phyloP scores from a whole-genome alignment of 2,113 vertebrate genomes.

The Trogon melanurus region DNA sequence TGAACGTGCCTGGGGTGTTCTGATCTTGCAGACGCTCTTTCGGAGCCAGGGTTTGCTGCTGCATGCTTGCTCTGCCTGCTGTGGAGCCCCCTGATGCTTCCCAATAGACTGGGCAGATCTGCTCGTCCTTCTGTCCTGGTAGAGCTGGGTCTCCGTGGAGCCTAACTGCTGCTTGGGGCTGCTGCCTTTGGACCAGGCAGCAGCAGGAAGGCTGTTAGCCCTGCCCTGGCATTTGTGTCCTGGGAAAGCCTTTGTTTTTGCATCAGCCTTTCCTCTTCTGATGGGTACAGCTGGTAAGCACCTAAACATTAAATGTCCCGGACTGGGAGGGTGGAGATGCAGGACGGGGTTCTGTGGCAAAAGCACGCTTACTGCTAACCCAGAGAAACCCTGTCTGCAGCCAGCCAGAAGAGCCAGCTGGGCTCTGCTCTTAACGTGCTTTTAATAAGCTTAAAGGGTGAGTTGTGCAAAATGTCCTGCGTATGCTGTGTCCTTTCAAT shows the following conservation, averaged over 20 bases:
- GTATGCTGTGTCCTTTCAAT: neutral
- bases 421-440: conserved; percentile 15
- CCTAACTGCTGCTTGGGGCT: neutral
- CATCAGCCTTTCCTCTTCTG: neutral
- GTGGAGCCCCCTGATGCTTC: neutral
- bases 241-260: neutral
- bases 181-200: neutral
- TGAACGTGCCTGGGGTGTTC: neutral
- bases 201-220: neutral
- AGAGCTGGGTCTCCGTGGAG: neutral
- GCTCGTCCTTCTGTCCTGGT: neutral
- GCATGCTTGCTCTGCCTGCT: neutral
- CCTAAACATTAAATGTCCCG: fast-evolving
- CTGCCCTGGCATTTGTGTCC: neutral
- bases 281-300: neutral
- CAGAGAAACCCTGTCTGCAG: neutral
- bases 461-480: neutral
- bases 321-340: neutral
- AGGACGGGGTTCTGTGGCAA: conserved; percentile 1
- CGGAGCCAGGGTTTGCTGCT: neutral
- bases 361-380: neutral
- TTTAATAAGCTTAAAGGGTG: conserved; percentile 35
- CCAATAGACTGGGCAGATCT: neutral
- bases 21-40: neutral
- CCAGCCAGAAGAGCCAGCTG: conserved; percentile 20